Evolutionary conservation across 2,797 vertebrate species (phyloP).

Genomic region (Cuniculus paca): DNA sequence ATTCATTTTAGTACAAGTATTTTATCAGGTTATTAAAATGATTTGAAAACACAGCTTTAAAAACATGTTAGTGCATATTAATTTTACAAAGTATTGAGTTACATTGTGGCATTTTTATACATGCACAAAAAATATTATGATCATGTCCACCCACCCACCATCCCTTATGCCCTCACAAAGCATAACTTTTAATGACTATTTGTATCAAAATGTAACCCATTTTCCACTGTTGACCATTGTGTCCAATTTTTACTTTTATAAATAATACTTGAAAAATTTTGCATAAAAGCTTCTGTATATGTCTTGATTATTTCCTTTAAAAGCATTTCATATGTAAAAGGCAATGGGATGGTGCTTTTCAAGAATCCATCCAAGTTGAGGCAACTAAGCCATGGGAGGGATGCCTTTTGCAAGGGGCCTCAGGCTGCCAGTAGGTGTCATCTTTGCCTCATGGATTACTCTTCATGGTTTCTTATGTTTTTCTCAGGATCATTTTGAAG

Average conservation of each 20-base stretch:
- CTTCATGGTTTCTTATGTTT: not conserved
- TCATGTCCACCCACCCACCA: not conserved
- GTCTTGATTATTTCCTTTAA: not conserved
- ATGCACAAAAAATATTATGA: not conserved
- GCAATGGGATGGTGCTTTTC: not conserved
- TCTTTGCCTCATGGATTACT: slow-evolving; percentile 49
- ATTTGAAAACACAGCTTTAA: not conserved
- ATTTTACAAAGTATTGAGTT: not conserved
- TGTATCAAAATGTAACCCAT: not conserved
- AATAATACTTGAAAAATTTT: not conserved
- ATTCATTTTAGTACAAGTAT: not conserved
- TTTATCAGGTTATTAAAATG: slow-evolving; percentile 22
- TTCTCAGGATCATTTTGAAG: not conserved
- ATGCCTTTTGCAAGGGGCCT: not conserved
- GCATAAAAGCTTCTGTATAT: not conserved
- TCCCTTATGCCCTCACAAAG: not conserved
- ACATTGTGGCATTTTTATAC: not conserved
- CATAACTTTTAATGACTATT: not conserved
- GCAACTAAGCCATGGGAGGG: not conserved
- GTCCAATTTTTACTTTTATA: slow-evolving; percentile 43
- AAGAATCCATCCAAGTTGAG: no score
- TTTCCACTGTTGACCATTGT: not conserved
- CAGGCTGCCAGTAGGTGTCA: slow-evolving; percentile 65
- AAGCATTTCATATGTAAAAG: not conserved
- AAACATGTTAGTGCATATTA: not conserved